Percentiles rank a stretch among this genome's conserved stretches.
phyloP scores from a whole-genome alignment of 2,888 invertebrate species.

The Drosophila lutescens region DNA sequence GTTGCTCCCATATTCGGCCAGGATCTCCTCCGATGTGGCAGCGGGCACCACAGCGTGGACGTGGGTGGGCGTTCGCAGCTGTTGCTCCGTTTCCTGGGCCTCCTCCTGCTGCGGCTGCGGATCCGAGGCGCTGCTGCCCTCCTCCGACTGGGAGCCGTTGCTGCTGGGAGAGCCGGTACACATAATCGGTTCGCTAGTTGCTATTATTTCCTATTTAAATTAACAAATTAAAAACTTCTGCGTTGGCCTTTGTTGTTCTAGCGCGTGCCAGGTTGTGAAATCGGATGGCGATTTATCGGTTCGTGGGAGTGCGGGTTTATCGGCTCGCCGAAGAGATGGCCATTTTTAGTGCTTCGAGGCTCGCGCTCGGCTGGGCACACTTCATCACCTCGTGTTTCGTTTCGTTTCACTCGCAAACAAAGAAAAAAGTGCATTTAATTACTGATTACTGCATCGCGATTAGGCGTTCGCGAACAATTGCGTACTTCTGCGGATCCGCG shows the following conservation, averaged over 20 bases:
- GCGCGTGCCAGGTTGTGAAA: slow-evolving; percentile 24
- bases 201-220: neutral
- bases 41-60: slow-evolving; percentile 52
- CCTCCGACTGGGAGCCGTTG: slow-evolving; percentile 61
- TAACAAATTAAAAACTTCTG: slow-evolving; percentile 10
- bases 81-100: slow-evolving; percentile 21
- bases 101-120: slow-evolving; percentile 36
- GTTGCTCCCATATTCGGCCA: slow-evolving; percentile 81
- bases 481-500: slow-evolving; percentile 33
- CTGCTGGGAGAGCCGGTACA: slow-evolving; percentile 70
- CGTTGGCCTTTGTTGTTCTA: slow-evolving; percentile 21
- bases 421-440: slow-evolving; percentile 80
- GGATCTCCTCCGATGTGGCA: slow-evolving; percentile 64
- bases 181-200: slow-evolving; percentile 39
- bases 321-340: no score
- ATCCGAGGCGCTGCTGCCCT: slow-evolving; percentile 32
- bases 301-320: no score
- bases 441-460: slow-evolving; percentile 60
- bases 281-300: no score
- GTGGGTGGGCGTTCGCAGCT: slow-evolving; percentile 27
- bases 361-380: no score
- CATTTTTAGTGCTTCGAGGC: no score
- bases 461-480: slow-evolving; percentile 35
- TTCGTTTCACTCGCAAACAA: slow-evolving; percentile 69
- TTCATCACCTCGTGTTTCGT: slow-evolving; percentile 63